Percentiles rank a stretch among this genome's conserved stretches.
These are phyloP conservation scores for Gnathonemus echidnorhynchus DNA, from an alignment of 2,113 vertebrate species.

Conservation along the genomic window DNA sequence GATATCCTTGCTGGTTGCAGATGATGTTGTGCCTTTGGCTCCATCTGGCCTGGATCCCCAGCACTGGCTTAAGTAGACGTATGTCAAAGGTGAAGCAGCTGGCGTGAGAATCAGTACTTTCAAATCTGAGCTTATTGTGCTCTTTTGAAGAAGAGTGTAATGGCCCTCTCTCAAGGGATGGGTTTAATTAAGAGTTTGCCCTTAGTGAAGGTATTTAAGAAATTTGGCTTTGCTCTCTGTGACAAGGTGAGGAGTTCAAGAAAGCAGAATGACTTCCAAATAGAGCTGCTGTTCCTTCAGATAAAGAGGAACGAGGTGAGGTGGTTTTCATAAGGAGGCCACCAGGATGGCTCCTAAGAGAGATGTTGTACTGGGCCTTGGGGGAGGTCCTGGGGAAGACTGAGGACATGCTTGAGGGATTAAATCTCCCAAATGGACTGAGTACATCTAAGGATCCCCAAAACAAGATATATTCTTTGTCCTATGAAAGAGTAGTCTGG, in stretches of 20 bases:
- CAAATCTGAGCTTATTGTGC: background rate
- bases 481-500: background rate
- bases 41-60: background rate
- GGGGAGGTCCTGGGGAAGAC: background rate
- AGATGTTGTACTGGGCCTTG: background rate
- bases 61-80: background rate
- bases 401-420: background rate
- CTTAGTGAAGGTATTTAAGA: background rate
- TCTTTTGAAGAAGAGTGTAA: background rate
- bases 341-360: background rate
- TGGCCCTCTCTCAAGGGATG: background rate
- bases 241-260: background rate
- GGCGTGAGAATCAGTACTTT: background rate
- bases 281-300: background rate
- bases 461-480: background rate
- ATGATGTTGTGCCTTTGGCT: background rate
- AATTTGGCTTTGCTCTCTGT: background rate
- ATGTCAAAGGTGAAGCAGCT: background rate
- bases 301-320: background rate
- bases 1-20: background rate
- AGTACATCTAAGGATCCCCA: background rate
- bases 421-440: background rate
- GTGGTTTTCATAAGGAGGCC: too few relatives aligned
- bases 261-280: background rate
- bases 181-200: background rate